Conservation (phyloP, 1,140 invertebrate species). For the Magallana ariakensis region DNA sequence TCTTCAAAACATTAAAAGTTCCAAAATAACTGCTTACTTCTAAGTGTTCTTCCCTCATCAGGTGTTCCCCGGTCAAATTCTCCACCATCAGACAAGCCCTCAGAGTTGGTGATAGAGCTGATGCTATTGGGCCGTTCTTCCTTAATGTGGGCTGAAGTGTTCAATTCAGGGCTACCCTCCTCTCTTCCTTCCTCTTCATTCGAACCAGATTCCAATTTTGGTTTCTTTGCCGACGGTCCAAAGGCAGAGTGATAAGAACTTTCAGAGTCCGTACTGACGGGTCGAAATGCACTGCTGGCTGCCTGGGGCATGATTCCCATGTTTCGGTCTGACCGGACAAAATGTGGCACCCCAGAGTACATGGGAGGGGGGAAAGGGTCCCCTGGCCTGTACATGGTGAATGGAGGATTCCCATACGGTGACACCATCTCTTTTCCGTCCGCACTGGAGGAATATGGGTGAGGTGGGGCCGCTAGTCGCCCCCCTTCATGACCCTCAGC, state of each 20-base stretch:
- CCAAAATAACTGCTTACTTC: constrained; percentile 70
- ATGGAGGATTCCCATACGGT: constrained; percentile 69
- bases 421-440: constrained; percentile 70
- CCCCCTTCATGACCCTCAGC: constrained; percentile 85
- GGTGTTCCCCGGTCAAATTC: constrained; percentile 74
- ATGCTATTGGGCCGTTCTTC: constrained; percentile 75
- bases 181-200: constrained; percentile 47
- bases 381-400: constrained; percentile 74
- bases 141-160: constrained; percentile 57
- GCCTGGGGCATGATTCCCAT: constrained; percentile 69
- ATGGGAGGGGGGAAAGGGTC: constrained; percentile 74
- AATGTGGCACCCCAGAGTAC: constrained; percentile 73
- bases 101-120: constrained; percentile 74
- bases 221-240: constrained; percentile 72
- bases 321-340: constrained; percentile 68
- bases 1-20: too few species aligned
- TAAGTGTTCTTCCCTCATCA: constrained; percentile 74
- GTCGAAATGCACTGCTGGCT: constrained; percentile 74
- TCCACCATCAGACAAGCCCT: constrained; percentile 73
- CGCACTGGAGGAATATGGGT: constrained; percentile 66
- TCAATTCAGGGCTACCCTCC: constrained; percentile 36
- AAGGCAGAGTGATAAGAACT: constrained; percentile 77
- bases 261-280: constrained; percentile 65
- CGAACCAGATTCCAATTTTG: constrained; percentile 64
- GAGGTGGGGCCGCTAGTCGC: constrained; percentile 62